Percentiles rank a stretch among this genome's conserved stretches.
phyloP scores from a whole-genome alignment of 2,797 vertebrate genomes.

The Diceros bicornis region DNA sequence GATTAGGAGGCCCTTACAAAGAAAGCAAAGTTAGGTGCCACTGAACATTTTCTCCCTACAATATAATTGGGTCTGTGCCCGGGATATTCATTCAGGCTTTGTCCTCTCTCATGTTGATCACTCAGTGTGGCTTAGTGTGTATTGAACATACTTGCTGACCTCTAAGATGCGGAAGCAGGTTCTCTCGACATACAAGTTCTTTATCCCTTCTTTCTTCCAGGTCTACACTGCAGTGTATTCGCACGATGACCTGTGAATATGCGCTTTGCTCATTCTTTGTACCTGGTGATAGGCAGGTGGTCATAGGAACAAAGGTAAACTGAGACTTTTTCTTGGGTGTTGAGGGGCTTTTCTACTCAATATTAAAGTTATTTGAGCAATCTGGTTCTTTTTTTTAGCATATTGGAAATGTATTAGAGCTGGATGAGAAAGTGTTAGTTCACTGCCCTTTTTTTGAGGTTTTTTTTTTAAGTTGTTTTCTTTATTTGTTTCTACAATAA shows the following conservation, averaged over 20 bases:
- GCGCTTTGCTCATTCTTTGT: conserved; percentile 97
- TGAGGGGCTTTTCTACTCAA: background rate
- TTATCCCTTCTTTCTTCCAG: conserved; percentile 85
- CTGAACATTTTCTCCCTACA: conserved; percentile 6
- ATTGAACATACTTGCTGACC: background rate
- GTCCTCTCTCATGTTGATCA: background rate
- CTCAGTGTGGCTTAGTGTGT: background rate
- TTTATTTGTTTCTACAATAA: background rate
- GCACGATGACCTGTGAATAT: conserved; percentile 97
- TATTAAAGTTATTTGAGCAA: background rate
- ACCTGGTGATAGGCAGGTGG: conserved; percentile 97
- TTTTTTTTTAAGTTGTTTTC: background rate
- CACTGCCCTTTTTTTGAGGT: background rate
- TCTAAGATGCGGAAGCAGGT: background rate
- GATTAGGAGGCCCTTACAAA: background rate
- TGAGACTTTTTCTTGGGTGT: background rate
- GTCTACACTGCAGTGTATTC: conserved; percentile 96
- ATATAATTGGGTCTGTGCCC: background rate
- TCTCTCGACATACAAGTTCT: background rate
- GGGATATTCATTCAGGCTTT: background rate
- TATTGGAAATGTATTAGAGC: background rate
- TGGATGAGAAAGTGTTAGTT: background rate
- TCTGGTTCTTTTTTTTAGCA: background rate
- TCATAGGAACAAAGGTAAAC: conserved; percentile 96
- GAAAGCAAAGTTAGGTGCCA: background rate